A percentile compares a stretch with the other conserved stretches of the same genome.
Evolutionary conservation across 2,888 invertebrate genomes (phyloP).

Genomic region (Drosophila suboccidentalis): DNA sequence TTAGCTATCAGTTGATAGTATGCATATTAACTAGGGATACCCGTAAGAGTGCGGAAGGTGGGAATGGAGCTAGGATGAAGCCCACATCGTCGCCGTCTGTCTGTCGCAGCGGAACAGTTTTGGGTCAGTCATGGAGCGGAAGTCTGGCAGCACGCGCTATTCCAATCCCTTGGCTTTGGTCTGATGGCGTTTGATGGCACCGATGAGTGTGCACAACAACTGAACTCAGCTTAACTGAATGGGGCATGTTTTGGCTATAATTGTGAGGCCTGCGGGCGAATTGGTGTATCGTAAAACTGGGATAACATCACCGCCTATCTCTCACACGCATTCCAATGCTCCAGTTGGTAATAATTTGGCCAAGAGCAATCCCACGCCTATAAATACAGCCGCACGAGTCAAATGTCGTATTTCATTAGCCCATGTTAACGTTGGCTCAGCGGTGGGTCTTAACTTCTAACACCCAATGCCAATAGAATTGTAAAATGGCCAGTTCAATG

Average conservation of each 20-base stretch:
- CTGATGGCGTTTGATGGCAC: slow-evolving; percentile 41
- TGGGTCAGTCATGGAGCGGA: slow-evolving; percentile 59
- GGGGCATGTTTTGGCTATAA: slow-evolving; percentile 22
- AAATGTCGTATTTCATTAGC: slow-evolving; percentile 79
- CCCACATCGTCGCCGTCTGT: slow-evolving; percentile 41
- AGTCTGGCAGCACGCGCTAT: slow-evolving; percentile 70
- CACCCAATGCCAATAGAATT: slow-evolving; percentile 70
- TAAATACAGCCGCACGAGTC: slow-evolving; percentile 75
- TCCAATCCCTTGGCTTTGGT: slow-evolving; percentile 15
- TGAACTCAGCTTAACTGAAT: slow-evolving; percentile 45
- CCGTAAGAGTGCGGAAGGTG: slow-evolving; percentile 8
- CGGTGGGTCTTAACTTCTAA: slow-evolving; percentile 36
- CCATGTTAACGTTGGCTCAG: slow-evolving; percentile 70
- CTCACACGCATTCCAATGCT: slow-evolving; percentile 33
- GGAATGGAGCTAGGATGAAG: slow-evolving; percentile 12
- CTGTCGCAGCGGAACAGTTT: slow-evolving; percentile 21
- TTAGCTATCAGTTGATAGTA: slow-evolving; percentile 55
- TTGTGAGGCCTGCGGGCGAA: slow-evolving; percentile 20
- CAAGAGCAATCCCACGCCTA: slow-evolving; percentile 77
- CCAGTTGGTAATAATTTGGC: slow-evolving; percentile 52
- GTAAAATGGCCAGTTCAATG: slow-evolving; percentile 66
- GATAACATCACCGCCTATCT: slow-evolving; percentile 41
- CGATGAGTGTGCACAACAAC: slow-evolving; percentile 24
- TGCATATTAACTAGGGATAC: slow-evolving; percentile 72
- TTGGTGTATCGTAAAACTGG: slow-evolving; percentile 39